Conservation (phyloP, 1,140 invertebrate genomes). For the Pristionchus pacificus region DNA sequence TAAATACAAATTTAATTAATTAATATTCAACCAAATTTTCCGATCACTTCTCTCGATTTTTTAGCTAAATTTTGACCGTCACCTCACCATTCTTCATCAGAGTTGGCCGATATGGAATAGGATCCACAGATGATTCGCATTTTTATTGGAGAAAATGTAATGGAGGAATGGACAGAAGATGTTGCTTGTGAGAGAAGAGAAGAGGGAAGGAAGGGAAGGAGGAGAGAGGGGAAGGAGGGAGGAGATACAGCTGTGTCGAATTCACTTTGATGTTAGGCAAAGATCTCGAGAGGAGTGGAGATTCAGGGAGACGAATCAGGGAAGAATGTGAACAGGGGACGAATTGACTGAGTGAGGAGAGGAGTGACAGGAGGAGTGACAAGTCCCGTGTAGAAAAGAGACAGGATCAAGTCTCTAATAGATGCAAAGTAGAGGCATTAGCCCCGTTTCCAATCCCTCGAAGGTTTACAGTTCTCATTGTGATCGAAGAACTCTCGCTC, state of each 20-base stretch:
- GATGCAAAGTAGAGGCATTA: background rate
- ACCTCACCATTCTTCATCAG: constrained; percentile 6
- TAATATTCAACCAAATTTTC: too few relatives aligned
- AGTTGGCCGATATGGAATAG: background rate
- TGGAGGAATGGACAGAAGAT: background rate
- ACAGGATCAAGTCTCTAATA: background rate
- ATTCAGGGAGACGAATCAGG: background rate
- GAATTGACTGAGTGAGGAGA: background rate
- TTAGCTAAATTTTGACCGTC: background rate
- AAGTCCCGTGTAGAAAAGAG: background rate
- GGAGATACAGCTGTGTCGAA: constrained; percentile 11
- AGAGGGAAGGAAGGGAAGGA: background rate
- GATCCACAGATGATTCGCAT: constrained; percentile 14
- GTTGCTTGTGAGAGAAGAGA: constrained; percentile 12
- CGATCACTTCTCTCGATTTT: background rate
- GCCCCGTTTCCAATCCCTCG: too few relatives aligned
- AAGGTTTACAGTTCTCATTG: too few relatives aligned
- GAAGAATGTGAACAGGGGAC: background rate
- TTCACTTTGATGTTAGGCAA: constrained; percentile 9
- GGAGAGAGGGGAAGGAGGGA: background rate
- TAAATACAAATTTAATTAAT: too few relatives aligned
- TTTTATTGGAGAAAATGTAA: background rate
- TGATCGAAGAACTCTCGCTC: too few relatives aligned
- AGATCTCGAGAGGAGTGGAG: background rate
- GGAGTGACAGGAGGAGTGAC: constrained; percentile 4